Evolutionary conservation across 2,113 vertebrate species (phyloP).

Genomic region (Laterallus jamaicensis): DNA sequence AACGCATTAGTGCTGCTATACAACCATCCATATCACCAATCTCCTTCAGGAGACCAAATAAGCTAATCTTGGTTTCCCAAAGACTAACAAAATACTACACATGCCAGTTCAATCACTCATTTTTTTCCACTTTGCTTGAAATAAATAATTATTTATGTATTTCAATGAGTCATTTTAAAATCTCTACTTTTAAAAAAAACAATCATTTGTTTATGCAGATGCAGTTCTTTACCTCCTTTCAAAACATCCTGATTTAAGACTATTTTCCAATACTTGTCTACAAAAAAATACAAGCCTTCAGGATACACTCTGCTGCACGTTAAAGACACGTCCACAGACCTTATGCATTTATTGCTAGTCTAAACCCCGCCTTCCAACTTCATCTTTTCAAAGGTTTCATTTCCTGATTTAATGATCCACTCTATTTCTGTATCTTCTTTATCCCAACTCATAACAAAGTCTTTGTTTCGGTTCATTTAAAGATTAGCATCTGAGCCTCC

Average conservation of each 20-base stretch:
- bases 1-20: not conserved
- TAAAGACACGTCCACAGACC: not conserved
- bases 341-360: too few relatives aligned
- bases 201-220: not conserved
- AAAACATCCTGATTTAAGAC: not conserved
- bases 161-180: not conserved
- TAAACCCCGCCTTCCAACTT: not conserved
- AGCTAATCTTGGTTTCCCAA: not conserved
- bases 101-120: not conserved
- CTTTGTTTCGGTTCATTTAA: not conserved
- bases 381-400: not conserved
- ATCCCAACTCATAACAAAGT: not conserved
- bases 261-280: not conserved
- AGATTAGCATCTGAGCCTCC: fast-evolving
- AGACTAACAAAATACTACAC: fast-evolving
- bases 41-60: not conserved
- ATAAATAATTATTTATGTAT: not conserved
- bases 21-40: not conserved
- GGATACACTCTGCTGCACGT: not conserved
- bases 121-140: not conserved
- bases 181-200: not conserved
- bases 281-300: not conserved
- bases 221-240: not conserved
- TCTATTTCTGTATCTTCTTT: not conserved
- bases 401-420: not conserved